Base-by-base conservation (phyloP, 2,797 vertebrate species). In the Silurus lanzhouensis region DNA sequence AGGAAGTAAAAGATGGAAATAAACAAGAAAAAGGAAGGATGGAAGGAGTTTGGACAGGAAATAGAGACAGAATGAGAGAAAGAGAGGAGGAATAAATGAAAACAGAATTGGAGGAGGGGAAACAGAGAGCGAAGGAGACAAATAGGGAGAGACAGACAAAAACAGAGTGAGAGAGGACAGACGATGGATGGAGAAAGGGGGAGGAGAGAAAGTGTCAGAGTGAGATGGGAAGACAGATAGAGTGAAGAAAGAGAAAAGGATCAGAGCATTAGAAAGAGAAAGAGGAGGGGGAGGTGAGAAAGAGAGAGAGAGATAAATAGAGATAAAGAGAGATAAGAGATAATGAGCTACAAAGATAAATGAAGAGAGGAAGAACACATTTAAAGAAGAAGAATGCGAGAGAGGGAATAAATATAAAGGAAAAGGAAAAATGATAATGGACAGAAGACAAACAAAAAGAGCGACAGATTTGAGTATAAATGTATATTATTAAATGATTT, bases 41-140 rank as follows among this genome's bases (percentile, higher is more conserved):
- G 15, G 48, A 25, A 14, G 27, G 44, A 48, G 2, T 3, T 1
- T 70, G 71, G 70, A 72, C 12, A 48, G 46, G 48, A 74, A n/a
- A 74, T 52, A 52, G 48, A 52, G 48, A 52, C 6, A 13, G 67
- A 70, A 15, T 8, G 46, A n/a, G 72, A 76, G n/a, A n/a, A 46
- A 15, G 22, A 25, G n/a, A 5, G 25, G 1, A 38, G 13, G 19
- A 27, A 77, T 60, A 44, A 77, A 77, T 19, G 58, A 79, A 19
- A 78, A 61, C 27, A 61, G 76, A 78, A 63, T 63, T 15, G 60
- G 22, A 79, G 60, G 60, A 80, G 60, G 77, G 58, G 31, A 25
- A 63, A 31, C 1, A 60, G 55, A 77, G 27, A 19, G 13, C 14
- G 14, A 75, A 27, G 3, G 14, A 25, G 46, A 75, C 14, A 57